A percentile compares a stretch with the other conserved stretches of the same genome.
phyloP scores from a whole-genome alignment of 1,140 invertebrate genomes.

The Tetramorium simillimum region DNA sequence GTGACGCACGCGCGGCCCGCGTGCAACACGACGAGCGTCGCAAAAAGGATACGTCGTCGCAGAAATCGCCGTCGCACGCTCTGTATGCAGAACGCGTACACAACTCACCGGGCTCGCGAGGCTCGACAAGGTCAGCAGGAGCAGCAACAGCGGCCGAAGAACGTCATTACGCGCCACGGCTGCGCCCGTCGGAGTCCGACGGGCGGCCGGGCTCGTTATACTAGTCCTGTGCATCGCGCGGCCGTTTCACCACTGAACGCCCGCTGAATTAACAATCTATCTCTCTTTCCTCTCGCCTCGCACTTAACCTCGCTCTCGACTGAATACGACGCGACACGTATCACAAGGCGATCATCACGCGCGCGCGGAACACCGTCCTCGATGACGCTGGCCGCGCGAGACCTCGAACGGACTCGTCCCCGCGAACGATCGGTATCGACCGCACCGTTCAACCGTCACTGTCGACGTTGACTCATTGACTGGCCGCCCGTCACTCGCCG shows the following conservation, averaged over 20 bases:
- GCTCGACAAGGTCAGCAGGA: slow-evolving; percentile 46
- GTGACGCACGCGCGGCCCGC: slow-evolving; percentile 50
- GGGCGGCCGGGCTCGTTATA: background rate
- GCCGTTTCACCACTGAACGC: background rate
- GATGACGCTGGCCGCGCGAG: background rate
- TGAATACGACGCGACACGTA: background rate
- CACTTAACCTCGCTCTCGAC: background rate
- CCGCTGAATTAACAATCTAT: background rate
- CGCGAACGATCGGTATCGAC: background rate
- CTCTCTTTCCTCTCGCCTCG: too few species aligned
- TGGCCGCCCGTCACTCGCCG: background rate
- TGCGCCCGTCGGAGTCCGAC: slow-evolving; percentile 59
- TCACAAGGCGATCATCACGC: background rate
- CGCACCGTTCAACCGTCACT: too few species aligned
- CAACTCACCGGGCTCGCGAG: slow-evolving; percentile 58
- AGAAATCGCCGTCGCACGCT: too few species aligned
- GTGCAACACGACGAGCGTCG: background rate
- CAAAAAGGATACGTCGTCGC: background rate
- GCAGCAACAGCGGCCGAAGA: slow-evolving; percentile 45
- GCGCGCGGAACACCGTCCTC: background rate
- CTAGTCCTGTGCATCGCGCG: slow-evolving; percentile 48
- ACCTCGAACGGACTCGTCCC: too few species aligned
- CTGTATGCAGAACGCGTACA: background rate
- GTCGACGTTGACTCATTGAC: background rate
- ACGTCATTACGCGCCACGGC: slow-evolving; percentile 50